Conservation (phyloP, 2,797 vertebrate species). For the Eurystomus glaucurus region DNA sequence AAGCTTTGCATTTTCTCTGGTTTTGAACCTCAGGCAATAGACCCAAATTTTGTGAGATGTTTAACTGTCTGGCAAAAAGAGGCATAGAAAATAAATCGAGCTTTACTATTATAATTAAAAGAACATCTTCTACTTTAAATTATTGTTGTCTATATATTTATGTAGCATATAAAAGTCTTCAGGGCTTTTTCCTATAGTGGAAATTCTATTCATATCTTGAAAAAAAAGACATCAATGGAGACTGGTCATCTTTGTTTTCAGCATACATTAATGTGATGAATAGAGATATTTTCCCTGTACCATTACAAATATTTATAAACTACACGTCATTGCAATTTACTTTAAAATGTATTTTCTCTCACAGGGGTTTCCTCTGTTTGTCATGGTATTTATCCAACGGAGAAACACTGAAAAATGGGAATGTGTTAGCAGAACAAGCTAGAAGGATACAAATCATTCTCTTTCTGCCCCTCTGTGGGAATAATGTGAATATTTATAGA, state of each 20-base stretch:
- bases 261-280: not conserved
- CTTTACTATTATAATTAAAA: not conserved
- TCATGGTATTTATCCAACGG: conserved; percentile 28
- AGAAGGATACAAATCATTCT: conserved; percentile 48
- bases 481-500: conserved; percentile 72
- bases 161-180: not conserved
- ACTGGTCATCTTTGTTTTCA: not conserved
- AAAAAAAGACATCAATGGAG: not conserved
- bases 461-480: conserved; percentile 71
- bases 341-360: conserved; percentile 44
- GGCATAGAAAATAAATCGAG: conserved; percentile 3
- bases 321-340: not conserved
- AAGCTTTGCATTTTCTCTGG: not conserved
- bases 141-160: not conserved
- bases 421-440: conserved; percentile 35
- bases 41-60: not conserved
- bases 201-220: not conserved
- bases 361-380: conserved; percentile 2
- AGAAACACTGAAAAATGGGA: conserved; percentile 34
- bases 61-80: not conserved
- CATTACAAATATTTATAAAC: conserved; percentile 46
- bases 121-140: not conserved
- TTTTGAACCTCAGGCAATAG: not conserved
- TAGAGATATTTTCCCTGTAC: not conserved
- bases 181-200: not conserved